A percentile compares a stretch with the other conserved stretches of the same genome.
phyloP scores from a whole-genome alignment of 2,797 vertebrate species.

The Ciconia nigra region DNA sequence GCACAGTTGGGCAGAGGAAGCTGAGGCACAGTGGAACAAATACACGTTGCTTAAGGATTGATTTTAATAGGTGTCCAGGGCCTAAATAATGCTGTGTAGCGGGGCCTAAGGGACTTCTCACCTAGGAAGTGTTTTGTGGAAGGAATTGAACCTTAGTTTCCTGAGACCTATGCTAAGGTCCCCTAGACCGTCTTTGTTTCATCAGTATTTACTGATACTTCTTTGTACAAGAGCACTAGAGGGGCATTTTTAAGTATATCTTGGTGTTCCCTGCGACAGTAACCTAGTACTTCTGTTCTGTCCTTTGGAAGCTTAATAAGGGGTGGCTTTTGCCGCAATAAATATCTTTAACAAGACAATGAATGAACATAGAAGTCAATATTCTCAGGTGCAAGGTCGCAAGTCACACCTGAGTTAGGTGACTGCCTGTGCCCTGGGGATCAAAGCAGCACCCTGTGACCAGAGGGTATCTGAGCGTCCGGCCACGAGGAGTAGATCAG shows the following conservation, averaged over 20 bases:
- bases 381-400: neutral
- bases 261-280: neutral
- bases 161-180: neutral
- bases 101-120: conserved; percentile 48
- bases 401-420: neutral
- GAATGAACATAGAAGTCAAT: neutral
- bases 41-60: conserved; percentile 44
- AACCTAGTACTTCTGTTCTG: neutral
- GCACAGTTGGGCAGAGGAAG: conserved; percentile 60
- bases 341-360: neutral
- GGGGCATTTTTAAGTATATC: neutral
- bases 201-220: neutral
- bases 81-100: conserved; percentile 31
- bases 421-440: neutral
- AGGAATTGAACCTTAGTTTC: conserved; percentile 28
- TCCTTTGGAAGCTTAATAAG: neutral
- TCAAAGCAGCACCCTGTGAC: neutral
- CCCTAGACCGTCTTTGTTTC: neutral
- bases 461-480: neutral
- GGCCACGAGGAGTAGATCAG: neutral
- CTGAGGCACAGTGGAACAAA: conserved; percentile 57
- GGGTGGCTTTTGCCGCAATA: neutral
- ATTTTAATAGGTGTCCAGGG: conserved; percentile 63
- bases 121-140: conserved; percentile 49
- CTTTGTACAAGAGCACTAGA: neutral